Percentiles rank a stretch among this genome's conserved stretches.
phyloP scores from a whole-genome alignment of 2,113 vertebrate species.

The Desmodus rotundus region DNA sequence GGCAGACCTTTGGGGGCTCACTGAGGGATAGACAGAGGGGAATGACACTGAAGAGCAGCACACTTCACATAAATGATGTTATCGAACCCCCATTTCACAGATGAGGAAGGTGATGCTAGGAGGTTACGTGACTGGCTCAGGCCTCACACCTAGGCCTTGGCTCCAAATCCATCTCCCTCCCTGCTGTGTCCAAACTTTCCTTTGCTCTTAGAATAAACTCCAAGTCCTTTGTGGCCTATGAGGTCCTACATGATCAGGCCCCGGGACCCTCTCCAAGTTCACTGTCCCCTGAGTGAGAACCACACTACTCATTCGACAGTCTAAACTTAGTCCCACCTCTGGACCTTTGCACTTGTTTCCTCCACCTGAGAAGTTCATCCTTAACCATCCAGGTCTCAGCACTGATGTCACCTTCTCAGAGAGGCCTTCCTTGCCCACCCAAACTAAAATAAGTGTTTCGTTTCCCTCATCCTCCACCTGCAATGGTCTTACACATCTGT shows the following conservation, averaged over 20 bases:
- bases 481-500: background rate
- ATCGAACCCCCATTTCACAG: background rate
- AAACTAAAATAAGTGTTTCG: background rate
- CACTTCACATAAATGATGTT: background rate
- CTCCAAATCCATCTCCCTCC: background rate
- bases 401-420: background rate
- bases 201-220: background rate
- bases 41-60: background rate
- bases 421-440: background rate
- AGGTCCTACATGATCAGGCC: background rate
- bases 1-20: background rate
- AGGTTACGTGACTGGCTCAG: background rate
- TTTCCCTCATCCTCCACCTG: accelerated
- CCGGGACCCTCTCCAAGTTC: background rate
- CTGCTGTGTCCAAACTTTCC: background rate
- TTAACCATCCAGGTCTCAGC: background rate
- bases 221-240: background rate
- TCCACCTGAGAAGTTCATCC: background rate
- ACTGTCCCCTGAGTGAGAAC: background rate
- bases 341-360: background rate
- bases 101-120: background rate
- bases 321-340: background rate
- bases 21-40: background rate
- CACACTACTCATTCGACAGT: background rate
- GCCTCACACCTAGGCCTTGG: background rate